Percentiles rank a stretch among this genome's conserved stretches.
Conservation (phyloP, 2,113 vertebrate genomes). For the Poeciliopsis retropinna region DNA sequence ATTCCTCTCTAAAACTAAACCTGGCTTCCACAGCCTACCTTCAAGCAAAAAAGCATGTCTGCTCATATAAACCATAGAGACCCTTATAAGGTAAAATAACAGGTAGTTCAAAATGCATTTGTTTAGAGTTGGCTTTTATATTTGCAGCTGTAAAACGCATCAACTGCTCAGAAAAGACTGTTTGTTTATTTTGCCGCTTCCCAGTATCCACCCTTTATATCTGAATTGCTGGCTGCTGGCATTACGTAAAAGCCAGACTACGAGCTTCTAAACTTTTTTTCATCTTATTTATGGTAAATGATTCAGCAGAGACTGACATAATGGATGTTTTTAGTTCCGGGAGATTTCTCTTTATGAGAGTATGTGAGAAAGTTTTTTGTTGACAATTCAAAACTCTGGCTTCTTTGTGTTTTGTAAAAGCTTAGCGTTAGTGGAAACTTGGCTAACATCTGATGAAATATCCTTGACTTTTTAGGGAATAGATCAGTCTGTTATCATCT, state of each 20-base stretch:
- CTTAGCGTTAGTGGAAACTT: not conserved
- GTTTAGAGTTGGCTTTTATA: constrained; percentile 64
- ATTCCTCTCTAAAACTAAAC: constrained; percentile 23
- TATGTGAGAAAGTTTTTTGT: not conserved
- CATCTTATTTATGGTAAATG: constrained; percentile 70
- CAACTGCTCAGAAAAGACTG: constrained; percentile 72
- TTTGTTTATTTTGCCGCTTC: constrained; percentile 73
- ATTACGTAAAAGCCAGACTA: constrained; percentile 68
- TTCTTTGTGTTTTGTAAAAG: constrained; percentile 8
- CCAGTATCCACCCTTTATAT: constrained; percentile 67
- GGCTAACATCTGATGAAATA: not conserved
- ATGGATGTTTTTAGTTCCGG: constrained; percentile 62
- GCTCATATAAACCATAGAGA: constrained; percentile 38
- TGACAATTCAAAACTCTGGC: constrained; percentile 34
- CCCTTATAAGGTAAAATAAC: constrained; percentile 67
- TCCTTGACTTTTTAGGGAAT: not conserved
- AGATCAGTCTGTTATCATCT: not conserved
- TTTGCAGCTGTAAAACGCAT: constrained; percentile 75
- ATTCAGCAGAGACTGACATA: constrained; percentile 68
- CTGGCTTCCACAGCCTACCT: constrained; percentile 6
- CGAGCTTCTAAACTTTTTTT: constrained; percentile 63
- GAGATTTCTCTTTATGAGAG: constrained; percentile 30
- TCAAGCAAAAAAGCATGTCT: constrained; percentile 31
- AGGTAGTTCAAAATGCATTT: constrained; percentile 64
- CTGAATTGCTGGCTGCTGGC: constrained; percentile 62